These are phyloP conservation scores for Gulo gulo DNA, from an alignment of 2,113 vertebrate genomes.

Conservation along the genomic window DNA sequence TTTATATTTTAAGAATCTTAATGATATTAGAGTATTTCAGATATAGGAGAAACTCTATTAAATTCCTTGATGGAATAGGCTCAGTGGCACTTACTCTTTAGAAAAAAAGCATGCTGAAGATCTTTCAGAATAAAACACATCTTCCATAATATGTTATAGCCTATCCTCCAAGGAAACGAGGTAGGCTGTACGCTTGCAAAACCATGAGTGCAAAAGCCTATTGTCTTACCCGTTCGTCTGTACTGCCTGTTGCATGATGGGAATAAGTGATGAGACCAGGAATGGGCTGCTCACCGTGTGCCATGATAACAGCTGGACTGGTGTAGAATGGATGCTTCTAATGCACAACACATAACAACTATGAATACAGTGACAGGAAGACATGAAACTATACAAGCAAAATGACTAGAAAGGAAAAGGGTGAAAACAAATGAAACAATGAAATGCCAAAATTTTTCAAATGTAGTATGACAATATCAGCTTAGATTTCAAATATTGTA, in stretches of 20 bases:
- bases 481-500: constrained; percentile 69
- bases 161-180: constrained; percentile 62
- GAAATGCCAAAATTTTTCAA: constrained; percentile 68
- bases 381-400: constrained; percentile 81
- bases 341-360: constrained; percentile 90
- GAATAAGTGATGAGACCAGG: constrained; percentile 90
- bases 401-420: constrained; percentile 79
- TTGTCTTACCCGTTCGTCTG: constrained; percentile 89
- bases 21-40: constrained; percentile 10
- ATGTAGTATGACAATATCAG: constrained; percentile 68
- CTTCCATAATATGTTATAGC: constrained; percentile 37
- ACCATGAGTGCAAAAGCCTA: constrained; percentile 81
- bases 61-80: constrained; percentile 29
- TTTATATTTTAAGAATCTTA: constrained; percentile 54
- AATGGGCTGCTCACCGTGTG: constrained; percentile 91
- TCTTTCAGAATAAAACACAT: constrained; percentile 72
- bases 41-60: constrained; percentile 34
- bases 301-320: constrained; percentile 94
- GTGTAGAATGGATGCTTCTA: constrained; percentile 91
- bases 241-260: constrained; percentile 91
- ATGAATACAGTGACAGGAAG: constrained; percentile 84
- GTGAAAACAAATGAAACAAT: constrained; percentile 76
- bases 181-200: constrained; percentile 74
- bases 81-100: constrained; percentile 39
- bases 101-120: constrained; percentile 38